Base-by-base conservation (phyloP, 2,888 invertebrate genomes). In the Anoplius nigerrimus region DNA sequence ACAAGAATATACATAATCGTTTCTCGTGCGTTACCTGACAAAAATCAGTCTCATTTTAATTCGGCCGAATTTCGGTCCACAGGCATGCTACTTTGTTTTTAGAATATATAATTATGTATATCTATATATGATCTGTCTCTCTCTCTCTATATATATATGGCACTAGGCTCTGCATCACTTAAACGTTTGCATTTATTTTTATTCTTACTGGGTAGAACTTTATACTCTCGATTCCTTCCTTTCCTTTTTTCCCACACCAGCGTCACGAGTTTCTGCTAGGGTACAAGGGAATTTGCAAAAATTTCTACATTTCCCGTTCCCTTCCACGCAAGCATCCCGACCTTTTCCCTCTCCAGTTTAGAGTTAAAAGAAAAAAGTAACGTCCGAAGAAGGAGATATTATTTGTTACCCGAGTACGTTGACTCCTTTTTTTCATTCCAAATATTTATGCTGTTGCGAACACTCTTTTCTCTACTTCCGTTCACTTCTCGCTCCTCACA, bases 21-120 rank as follows among this genome's bases (percentile, higher is more conserved):
- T 72, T 80, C 80, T 82, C 75, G 54, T 77, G 71, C 79, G 75
- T 78, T 34, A 66, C 72, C 77, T 80, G 54, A 63, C 34, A 34
- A 34, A 75, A 79, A 84, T 83, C 84, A 81, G 84, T 80, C 65
- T 83, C 80, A 82, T 82, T 82, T 82, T 80, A 80, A 82, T 80
- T 76, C 67, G 66, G 56, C 76, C 72, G 77, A 68, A 65, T 75
- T 74, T 71, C 66, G 74, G 67, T 62, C 71, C 74, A 34, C 56
- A 72, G 74, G 78, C 80, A 80, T 79, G 80, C 68, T 67, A 21
- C 24, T 64, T n/a, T 56, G 27, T 57, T 34, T 34, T 34, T 52
- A 57, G 57, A 54, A 21, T 54, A 55, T 43, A 46, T 34, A 34
- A 6, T 11, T 3, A 34, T 34, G 34, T 55, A 16, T 34, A 34